A percentile compares a stretch with the other conserved stretches of the same genome.
These are phyloP conservation scores for Ophion costatus DNA, from an alignment of 2,888 invertebrate species.

Conservation along the genomic window DNA sequence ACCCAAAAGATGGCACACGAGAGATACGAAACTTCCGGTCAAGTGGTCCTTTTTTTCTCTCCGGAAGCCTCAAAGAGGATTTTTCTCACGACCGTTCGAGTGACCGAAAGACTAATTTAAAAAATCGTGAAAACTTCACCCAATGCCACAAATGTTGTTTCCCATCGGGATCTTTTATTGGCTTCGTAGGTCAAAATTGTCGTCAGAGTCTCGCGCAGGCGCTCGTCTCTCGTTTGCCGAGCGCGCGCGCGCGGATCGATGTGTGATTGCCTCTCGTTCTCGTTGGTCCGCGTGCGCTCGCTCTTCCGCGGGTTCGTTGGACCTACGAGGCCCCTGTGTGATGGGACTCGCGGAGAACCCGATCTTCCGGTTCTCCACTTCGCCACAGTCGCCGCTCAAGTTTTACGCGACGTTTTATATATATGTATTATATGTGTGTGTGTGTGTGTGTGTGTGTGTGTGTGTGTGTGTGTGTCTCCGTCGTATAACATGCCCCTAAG, in stretches of 20 bases:
- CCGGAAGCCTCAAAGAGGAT: no score
- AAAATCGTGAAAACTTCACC: background rate
- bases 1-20: no score
- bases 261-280: conserved; percentile 51
- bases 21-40: no score
- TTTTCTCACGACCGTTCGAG: no score
- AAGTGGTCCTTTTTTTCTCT: no score
- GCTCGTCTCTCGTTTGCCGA: conserved; percentile 23
- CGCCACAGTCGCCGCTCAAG: conserved; percentile 52
- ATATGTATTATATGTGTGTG: conserved; percentile 44
- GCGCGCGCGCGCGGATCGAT: conserved; percentile 18
- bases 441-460: conserved; percentile 25
- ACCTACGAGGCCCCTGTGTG: conserved; percentile 52
- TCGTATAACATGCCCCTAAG: conserved; percentile 29
- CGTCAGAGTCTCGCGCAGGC: conserved; percentile 37
- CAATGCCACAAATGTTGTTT: background rate
- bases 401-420: conserved; percentile 58
- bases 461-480: background rate
- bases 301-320: conserved; percentile 55
- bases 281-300: conserved; percentile 48
- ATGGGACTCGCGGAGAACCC: conserved; percentile 71
- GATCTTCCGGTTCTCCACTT: conserved; percentile 76
- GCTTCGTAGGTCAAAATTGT: conserved; percentile 22
- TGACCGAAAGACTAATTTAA: background rate
- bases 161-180: background rate